phyloP scores from a whole-genome alignment of 2,113 vertebrate genomes.

The Seriola rivoliana region DNA sequence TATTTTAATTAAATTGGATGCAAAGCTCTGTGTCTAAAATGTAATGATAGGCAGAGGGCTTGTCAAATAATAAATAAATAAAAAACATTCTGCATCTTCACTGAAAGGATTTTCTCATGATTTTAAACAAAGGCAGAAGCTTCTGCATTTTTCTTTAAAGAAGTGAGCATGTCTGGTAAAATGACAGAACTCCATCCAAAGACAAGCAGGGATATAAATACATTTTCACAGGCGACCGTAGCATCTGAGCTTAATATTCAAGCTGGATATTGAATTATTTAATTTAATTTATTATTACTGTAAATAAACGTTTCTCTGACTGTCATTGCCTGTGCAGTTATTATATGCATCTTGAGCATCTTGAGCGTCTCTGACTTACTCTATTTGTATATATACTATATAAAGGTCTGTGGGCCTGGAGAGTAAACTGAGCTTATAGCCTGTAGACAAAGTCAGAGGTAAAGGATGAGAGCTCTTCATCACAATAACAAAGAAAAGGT shows the following conservation, averaged over 20 bases:
- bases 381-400: neutral
- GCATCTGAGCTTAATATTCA: neutral
- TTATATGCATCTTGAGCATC: constrained; percentile 1
- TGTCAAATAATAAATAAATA: too few species aligned
- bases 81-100: neutral
- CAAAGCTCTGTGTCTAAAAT: neutral
- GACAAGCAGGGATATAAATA: neutral
- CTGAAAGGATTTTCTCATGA: neutral
- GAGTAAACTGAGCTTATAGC: constrained; percentile 47
- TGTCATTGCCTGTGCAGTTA: neutral
- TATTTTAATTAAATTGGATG: neutral
- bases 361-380: constrained; percentile 14
- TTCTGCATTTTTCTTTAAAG: neutral
- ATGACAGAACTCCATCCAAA: neutral
- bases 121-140: neutral
- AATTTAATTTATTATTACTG: neutral
- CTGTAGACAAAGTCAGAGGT: constrained; percentile 44
- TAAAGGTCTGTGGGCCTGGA: neutral
- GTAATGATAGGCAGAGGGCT: neutral
- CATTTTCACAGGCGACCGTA: neutral
- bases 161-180: neutral
- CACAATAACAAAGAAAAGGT: constrained; percentile 65
- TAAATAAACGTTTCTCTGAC: neutral
- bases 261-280: neutral
- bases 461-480: constrained; percentile 47